These are phyloP conservation scores for Gryon sp. DNA, from an alignment of 1,140 invertebrate genomes.

Conservation along the genomic window DNA sequence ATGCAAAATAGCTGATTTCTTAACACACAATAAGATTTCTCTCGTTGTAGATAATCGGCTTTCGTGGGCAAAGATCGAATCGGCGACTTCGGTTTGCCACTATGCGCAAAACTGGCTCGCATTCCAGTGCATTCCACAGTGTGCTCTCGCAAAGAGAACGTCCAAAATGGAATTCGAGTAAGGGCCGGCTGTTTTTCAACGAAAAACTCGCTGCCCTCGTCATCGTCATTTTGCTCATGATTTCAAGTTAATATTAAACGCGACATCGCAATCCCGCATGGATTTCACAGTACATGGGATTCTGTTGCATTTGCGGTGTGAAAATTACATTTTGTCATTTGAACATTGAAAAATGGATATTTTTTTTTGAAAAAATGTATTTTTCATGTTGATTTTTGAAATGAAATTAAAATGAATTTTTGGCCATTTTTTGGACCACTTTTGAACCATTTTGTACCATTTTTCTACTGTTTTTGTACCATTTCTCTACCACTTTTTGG, in stretches of 20 bases:
- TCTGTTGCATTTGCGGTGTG: no score
- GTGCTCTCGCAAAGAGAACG: slow-evolving; percentile 58
- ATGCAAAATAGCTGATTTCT: slow-evolving; percentile 29
- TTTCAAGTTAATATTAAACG: slow-evolving; percentile 56
- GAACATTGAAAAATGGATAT: no score
- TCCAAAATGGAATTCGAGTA: slow-evolving; percentile 59
- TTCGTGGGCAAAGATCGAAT: slow-evolving; percentile 54
- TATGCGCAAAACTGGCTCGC: slow-evolving; percentile 33
- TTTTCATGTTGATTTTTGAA: no score
- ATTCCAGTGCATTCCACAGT: slow-evolving; percentile 51
- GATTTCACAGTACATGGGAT: slow-evolving; percentile 22
- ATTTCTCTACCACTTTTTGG: no score
- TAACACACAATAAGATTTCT: slow-evolving; percentile 49
- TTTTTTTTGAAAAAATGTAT: no score
- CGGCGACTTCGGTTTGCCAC: slow-evolving; percentile 43
- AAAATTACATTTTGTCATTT: no score
- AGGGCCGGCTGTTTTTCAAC: slow-evolving; percentile 40
- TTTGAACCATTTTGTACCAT: no score
- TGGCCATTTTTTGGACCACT: no score
- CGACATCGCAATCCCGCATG: slow-evolving; percentile 50
- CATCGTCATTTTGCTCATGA: slow-evolving; percentile 49
- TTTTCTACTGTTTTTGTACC: no score
- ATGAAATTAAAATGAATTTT: no score
- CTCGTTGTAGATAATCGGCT: slow-evolving; percentile 33
- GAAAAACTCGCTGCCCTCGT: slow-evolving; percentile 64